Percentiles rank a stretch among this genome's conserved stretches.
Conservation (phyloP, 2,113 vertebrate species). For the Prietella phreatophila region DNA sequence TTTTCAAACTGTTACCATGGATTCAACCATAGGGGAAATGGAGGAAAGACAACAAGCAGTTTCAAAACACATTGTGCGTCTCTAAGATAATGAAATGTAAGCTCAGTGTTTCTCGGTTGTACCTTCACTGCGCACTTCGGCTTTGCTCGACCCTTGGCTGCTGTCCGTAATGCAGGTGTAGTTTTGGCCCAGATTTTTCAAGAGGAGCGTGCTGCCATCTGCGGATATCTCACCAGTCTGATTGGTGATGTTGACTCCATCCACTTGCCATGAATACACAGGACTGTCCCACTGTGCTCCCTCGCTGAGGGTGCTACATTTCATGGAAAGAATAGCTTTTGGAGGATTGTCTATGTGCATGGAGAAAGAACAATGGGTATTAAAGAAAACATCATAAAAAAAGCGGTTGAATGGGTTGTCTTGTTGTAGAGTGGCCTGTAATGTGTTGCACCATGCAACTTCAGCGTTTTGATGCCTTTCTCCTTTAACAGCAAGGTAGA, state of each 20-base stretch:
- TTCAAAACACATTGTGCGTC: neutral
- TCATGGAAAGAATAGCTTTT: constrained; percentile 14
- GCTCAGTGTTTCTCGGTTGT: neutral
- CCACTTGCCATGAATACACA: constrained; percentile 45
- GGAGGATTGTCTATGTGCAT: constrained; percentile 33
- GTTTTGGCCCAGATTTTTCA: constrained; percentile 3
- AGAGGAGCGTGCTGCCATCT: constrained; percentile 39
- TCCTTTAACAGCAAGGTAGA: neutral
- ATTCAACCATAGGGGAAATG: neutral
- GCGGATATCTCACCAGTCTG: constrained; percentile 14
- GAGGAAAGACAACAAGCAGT: neutral
- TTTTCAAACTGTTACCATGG: neutral
- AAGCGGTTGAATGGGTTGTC: neutral
- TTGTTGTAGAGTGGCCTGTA: neutral
- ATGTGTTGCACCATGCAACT: neutral
- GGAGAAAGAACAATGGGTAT: neutral
- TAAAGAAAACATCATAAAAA: neutral
- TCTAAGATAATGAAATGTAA: too few species aligned
- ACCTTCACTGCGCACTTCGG: neutral
- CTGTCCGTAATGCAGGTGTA: constrained; percentile 53
- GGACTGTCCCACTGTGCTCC: constrained; percentile 46
- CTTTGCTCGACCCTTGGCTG: constrained; percentile 42
- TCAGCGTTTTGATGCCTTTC: neutral
- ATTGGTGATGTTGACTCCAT: constrained; percentile 25
- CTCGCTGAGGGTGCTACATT: constrained; percentile 12